Conservation (phyloP, 2,888 invertebrate genomes). For the Spatulosminthurus flaviceps region DNA sequence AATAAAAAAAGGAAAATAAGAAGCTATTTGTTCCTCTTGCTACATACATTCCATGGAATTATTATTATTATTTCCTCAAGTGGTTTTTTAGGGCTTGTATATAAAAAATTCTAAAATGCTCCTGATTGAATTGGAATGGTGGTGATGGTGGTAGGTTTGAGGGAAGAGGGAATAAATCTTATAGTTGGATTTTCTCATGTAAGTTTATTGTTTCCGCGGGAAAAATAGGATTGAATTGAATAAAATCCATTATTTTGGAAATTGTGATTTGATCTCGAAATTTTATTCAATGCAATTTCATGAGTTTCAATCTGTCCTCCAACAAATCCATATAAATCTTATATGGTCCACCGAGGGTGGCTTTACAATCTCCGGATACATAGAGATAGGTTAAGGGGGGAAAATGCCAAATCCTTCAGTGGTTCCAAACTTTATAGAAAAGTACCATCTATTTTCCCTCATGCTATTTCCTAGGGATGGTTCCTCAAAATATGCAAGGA, state of each 20-base stretch:
- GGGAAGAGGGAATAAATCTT: neutral
- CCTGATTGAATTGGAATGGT: no score
- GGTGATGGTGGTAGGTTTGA: neutral
- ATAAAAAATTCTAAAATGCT: no score
- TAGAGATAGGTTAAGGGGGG: neutral
- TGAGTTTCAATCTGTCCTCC: conserved; percentile 34
- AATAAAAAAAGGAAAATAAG: no score
- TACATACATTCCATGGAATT: no score
- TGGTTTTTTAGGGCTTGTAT: no score
- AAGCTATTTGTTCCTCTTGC: no score
- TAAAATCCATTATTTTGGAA: conserved; percentile 19
- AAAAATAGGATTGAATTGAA: neutral
- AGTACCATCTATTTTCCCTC: no score
- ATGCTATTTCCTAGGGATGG: no score
- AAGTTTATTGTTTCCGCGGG: neutral
- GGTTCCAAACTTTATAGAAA: neutral
- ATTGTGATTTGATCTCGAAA: conserved; percentile 33
- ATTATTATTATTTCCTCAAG: no score
- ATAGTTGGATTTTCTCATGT: neutral
- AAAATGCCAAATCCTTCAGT: conserved; percentile 1
- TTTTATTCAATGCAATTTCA: conserved; percentile 31
- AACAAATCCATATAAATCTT: conserved; percentile 34
- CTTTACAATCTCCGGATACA: neutral
- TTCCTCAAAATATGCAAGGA: no score
- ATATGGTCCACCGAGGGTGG: conserved; percentile 23